phyloP scores from a whole-genome alignment of 23 tunicate species.

The Clavelina lepadiformis region DNA sequence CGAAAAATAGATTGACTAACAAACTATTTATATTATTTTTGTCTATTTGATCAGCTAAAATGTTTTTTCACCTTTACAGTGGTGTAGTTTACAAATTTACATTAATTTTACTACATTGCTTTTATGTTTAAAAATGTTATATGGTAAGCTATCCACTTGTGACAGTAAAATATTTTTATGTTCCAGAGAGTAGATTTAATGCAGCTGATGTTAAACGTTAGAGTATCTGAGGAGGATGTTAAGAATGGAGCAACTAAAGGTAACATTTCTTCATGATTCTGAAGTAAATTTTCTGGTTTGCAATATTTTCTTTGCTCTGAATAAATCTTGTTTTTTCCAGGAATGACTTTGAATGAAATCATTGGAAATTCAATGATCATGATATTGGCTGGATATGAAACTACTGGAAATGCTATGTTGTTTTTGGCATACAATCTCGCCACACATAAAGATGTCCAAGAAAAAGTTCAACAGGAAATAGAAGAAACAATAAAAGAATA shows the following conservation, averaged over 20 bases:
- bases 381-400: slow-evolving; percentile 84
- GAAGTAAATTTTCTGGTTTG: neutral
- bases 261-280: neutral
- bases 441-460: slow-evolving; percentile 53
- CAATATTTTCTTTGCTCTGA: neutral
- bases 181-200: slow-evolving; percentile 46
- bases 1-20: too few relatives aligned
- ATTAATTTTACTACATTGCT: too few relatives aligned
- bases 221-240: slow-evolving; percentile 33
- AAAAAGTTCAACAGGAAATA: slow-evolving; percentile 48
- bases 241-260: slow-evolving; percentile 39
- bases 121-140: too few relatives aligned
- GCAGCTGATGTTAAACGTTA: slow-evolving; percentile 60
- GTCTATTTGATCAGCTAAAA: too few relatives aligned
- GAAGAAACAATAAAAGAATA: slow-evolving; percentile 32
- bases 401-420: slow-evolving; percentile 58
- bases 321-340: slow-evolving; percentile 11
- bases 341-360: slow-evolving; percentile 56
- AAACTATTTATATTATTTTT: too few relatives aligned
- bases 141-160: neutral
- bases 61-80: too few relatives aligned
- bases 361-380: slow-evolving; percentile 65
- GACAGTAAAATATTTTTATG: neutral
- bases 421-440: slow-evolving; percentile 62
- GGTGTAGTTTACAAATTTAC: too few relatives aligned